Evolutionary conservation across 2,113 vertebrate genomes (phyloP), one percentile per base, ranked within the genome.

Genomic region (Megaceryle torquata): DNA sequence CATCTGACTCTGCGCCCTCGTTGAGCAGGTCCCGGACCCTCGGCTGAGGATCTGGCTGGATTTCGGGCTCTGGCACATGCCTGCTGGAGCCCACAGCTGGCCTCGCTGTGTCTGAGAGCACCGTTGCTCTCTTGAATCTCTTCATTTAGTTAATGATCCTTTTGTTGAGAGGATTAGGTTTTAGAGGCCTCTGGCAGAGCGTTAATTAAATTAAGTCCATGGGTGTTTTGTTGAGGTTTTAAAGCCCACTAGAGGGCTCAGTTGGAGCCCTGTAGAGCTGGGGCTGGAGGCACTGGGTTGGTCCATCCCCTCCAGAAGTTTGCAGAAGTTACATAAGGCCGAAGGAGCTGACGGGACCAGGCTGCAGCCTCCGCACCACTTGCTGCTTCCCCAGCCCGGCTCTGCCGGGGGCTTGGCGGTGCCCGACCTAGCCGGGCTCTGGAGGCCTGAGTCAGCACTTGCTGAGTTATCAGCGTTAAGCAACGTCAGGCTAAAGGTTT

Each of bases 221-320:
- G 80, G 89, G 63, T 70, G 53, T 89, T 89, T 82, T 59, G 82
- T 67, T 22, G 60, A 48, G 59, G n/a, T 68, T 91, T 71, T 53
- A 13, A 64, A 95, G 95, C 85, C 94, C 92, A 10, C 96, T 95
- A 93, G 89, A 95, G 94, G 93, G 95, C 95, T 95, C 96, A 80
- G 70, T 53, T 33, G 78, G 82, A 91, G 92, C 67, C 85, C 82
- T 15, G 44, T 44, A 35, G 51, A 69, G 37, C 7, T 20, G 39
- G 51, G 65, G 39, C 6, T 26, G 53, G 57, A 57, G 44, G 50
- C 6, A 4, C 71, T 57, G 82, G 81, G 70, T 68, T 19, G 50
- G 71, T 26, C 86, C 80, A 2, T 53, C 75, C 78, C 43, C 88
- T 15, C 28, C 64, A 44, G 33, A 91, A 77, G 51, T 86, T 94